Conservation (phyloP, 2,888 invertebrate species). For the Cephonodes hylas region DNA sequence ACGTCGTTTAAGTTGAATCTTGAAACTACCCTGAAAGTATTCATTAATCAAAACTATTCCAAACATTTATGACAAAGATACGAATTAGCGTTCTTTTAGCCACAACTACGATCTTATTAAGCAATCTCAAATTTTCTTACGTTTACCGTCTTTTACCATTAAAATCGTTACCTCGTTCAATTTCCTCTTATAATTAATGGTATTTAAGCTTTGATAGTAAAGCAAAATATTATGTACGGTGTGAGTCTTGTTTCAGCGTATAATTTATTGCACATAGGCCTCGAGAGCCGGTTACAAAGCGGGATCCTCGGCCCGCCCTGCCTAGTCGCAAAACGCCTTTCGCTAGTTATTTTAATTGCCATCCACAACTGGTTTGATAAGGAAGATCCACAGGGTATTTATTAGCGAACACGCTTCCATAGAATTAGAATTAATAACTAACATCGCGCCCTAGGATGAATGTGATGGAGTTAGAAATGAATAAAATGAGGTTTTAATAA, state of each 20-base stretch:
- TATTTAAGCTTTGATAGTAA: background rate
- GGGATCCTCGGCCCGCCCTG: background rate
- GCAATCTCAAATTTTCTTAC: too few relatives aligned
- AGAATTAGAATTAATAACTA: background rate
- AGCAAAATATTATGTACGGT: background rate
- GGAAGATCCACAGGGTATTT: background rate
- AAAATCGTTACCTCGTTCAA: too few relatives aligned
- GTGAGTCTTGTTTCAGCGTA: background rate
- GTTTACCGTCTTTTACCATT: too few relatives aligned
- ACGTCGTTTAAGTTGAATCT: too few relatives aligned
- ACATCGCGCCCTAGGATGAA: background rate
- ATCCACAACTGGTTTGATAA: background rate
- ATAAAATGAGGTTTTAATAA: too few relatives aligned
- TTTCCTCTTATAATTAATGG: too few relatives aligned
- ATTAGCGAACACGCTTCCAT: background rate
- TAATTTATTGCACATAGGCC: background rate
- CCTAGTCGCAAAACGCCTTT: background rate
- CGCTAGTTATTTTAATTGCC: slow-evolving; percentile 1
- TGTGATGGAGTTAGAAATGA: too few relatives aligned
- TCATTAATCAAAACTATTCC: too few relatives aligned
- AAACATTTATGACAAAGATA: too few relatives aligned
- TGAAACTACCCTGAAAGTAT: too few relatives aligned
- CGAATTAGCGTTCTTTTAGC: too few relatives aligned
- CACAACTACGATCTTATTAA: too few relatives aligned
- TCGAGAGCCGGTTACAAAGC: background rate